phyloP scores from a whole-genome alignment of 2,797 vertebrate species.

The Notolabrus celidotus region DNA sequence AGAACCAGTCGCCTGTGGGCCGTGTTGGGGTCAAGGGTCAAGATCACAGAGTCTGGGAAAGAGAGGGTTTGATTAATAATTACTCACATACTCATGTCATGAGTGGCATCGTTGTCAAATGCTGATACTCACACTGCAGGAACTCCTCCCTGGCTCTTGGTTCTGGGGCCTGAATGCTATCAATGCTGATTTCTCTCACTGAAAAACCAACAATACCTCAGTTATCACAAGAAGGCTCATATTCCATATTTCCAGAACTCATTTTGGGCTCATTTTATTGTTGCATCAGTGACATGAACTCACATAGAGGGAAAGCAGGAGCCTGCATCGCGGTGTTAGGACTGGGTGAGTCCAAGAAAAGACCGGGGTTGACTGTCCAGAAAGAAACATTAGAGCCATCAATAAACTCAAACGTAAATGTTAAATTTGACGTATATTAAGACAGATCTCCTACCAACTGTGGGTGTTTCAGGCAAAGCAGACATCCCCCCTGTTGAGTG shows the following conservation, averaged over 20 bases:
- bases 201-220: background rate
- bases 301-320: slow-evolving; percentile 75
- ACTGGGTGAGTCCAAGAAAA: slow-evolving; percentile 81
- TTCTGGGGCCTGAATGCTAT: slow-evolving; percentile 84
- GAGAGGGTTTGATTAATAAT: background rate
- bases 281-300: slow-evolving; percentile 25
- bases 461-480: slow-evolving; percentile 66
- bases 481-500: slow-evolving; percentile 64
- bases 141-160: slow-evolving; percentile 85
- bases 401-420: background rate
- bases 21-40: slow-evolving; percentile 81
- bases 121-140: slow-evolving; percentile 81
- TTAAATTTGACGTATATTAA: background rate
- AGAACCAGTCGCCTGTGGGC: slow-evolving; percentile 83
- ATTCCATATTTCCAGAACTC: too few relatives aligned
- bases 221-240: background rate
- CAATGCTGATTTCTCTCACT: slow-evolving; percentile 84
- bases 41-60: slow-evolving; percentile 72
- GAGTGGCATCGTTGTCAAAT: too few relatives aligned
- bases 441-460: slow-evolving; percentile 61
- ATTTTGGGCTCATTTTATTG: too few relatives aligned
- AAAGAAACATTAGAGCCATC: background rate
- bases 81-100: background rate
- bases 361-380: slow-evolving; percentile 78
- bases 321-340: slow-evolving; percentile 33